Percentiles rank a stretch among this genome's conserved stretches.
phyloP scores from a whole-genome alignment of 2,797 vertebrate species.

The Pipistrellus kuhlii region DNA sequence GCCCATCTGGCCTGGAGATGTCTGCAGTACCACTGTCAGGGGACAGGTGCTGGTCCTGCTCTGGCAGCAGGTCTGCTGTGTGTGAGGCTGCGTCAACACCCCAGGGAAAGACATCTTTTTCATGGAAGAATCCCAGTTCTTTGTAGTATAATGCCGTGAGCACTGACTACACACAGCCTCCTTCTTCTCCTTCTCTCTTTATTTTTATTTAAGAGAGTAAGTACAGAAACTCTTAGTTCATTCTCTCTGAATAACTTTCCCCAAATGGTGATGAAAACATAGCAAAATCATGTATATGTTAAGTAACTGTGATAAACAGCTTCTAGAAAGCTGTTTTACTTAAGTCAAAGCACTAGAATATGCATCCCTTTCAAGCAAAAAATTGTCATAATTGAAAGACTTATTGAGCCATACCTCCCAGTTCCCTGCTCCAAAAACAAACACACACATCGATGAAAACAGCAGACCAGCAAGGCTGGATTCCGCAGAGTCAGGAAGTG shows the following conservation, averaged over 20 bases:
- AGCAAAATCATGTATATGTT: conserved; percentile 71
- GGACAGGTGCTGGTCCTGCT: background rate
- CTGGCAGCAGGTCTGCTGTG: background rate
- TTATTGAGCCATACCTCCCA: background rate
- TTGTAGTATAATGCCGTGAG: background rate
- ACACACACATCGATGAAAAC: background rate
- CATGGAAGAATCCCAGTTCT: background rate
- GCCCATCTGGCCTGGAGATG: background rate
- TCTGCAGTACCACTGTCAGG: background rate
- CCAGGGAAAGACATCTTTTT: background rate
- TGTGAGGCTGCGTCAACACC: background rate
- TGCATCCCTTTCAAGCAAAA: conserved; percentile 59
- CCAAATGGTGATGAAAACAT: conserved; percentile 68
- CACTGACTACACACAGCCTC: background rate
- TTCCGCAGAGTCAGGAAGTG: background rate
- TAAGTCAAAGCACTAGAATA: conserved; percentile 59
- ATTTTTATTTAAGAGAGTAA: conserved; percentile 24
- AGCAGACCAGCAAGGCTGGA: background rate
- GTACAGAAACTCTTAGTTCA: conserved; percentile 54
- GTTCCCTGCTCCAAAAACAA: conserved; percentile 40
- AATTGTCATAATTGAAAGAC: conserved; percentile 39
- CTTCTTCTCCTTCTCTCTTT: background rate
- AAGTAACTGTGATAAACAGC: conserved; percentile 73
- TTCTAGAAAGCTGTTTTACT: conserved; percentile 67
- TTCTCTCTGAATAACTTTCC: conserved; percentile 80